Percentiles rank a stretch among this genome's conserved stretches.
phyloP scores from a whole-genome alignment of 1,140 invertebrate genomes.

The Eulimnadia texana region DNA sequence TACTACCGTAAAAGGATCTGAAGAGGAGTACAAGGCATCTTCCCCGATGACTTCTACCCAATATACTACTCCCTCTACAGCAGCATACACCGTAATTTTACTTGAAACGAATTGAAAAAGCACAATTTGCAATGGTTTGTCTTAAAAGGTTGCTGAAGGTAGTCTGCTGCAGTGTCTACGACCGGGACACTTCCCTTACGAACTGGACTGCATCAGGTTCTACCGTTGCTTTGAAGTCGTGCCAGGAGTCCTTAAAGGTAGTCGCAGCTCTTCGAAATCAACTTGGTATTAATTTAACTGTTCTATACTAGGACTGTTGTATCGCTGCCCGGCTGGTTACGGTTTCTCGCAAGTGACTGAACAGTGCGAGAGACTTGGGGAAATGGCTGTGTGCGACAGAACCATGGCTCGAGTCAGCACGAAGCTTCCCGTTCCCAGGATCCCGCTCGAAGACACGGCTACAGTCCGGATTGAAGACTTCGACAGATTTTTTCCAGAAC shows the following conservation, averaged over 20 bases:
- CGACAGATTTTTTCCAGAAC: constrained; percentile 13
- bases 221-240: constrained; percentile 46
- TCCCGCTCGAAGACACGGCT: constrained; percentile 12
- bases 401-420: neutral
- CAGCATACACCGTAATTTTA: neutral
- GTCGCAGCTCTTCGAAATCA: neutral
- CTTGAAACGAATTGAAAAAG: neutral
- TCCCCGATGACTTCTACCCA: too few species aligned
- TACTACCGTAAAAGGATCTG: too few species aligned
- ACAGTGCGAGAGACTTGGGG: constrained; percentile 42
- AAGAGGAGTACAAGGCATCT: too few species aligned
- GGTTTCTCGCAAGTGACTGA: constrained; percentile 59
- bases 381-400: constrained; percentile 4
- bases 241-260: constrained; percentile 39
- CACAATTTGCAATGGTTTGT: constrained; percentile 18
- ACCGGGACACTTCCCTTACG: constrained; percentile 50
- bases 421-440: neutral
- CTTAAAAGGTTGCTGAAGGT: constrained; percentile 39
- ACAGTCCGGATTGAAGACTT: constrained; percentile 11
- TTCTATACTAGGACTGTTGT: constrained; percentile 37
- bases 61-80: neutral
- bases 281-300: neutral
- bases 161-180: constrained; percentile 40
- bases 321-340: constrained; percentile 57
- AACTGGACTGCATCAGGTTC: constrained; percentile 47